phyloP scores from a whole-genome alignment of 92 coral and sea anemone genomes.

The Montipora capitata region DNA sequence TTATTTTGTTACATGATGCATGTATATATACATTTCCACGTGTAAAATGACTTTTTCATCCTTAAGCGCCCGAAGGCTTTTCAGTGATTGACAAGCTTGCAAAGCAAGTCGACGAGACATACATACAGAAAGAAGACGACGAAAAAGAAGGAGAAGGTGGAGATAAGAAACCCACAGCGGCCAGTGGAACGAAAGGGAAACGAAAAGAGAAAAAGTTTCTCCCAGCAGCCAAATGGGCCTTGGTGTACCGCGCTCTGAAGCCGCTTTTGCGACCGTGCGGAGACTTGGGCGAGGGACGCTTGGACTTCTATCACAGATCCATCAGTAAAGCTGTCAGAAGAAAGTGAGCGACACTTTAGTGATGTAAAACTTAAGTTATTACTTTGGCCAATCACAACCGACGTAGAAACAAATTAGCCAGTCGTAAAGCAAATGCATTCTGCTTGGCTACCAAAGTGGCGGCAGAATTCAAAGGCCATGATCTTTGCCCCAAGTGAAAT shows the following conservation, averaged over 20 bases:
- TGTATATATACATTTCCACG: too few species aligned
- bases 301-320: conserved; percentile 98
- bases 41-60: not conserved
- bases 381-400: too few species aligned
- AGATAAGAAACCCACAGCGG: conserved; percentile 7
- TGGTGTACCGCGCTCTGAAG: conserved; percentile 98
- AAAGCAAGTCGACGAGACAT: conserved; percentile 96
- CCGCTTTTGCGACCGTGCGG: conserved; percentile 99
- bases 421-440: too few species aligned
- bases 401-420: too few species aligned
- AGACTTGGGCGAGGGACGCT: conserved; percentile 98
- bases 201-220: conserved; percentile 78
- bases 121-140: conserved; percentile 78
- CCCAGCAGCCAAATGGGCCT: conserved; percentile 99
- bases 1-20: too few species aligned
- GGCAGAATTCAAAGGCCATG: too few species aligned
- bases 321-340: conserved; percentile 98
- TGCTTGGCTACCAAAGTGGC: too few species aligned
- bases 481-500: too few species aligned
- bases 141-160: conserved; percentile 43
- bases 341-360: conserved; percentile 71
- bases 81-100: conserved; percentile 91
- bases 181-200: conserved; percentile 23
- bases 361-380: too few species aligned
- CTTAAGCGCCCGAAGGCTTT: conserved; percentile 27